Conservation (phyloP, 2,888 invertebrate genomes). For the Luffia ferchaultella region DNA sequence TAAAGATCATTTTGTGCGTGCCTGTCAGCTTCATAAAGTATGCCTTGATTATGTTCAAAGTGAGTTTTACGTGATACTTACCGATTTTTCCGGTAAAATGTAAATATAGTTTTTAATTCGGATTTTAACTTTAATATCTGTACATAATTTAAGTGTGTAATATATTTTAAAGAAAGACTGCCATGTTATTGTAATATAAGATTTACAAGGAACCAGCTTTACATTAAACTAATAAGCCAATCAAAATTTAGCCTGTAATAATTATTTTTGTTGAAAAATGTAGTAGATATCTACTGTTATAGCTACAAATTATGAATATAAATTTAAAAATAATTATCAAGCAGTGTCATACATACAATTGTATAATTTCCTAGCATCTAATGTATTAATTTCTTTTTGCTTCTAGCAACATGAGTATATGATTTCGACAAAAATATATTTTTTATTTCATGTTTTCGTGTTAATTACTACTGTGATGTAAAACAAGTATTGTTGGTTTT, state of each 20-base stretch:
- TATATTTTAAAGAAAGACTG: conserved; percentile 59
- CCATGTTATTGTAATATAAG: conserved; percentile 51
- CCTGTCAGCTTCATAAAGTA: conserved; percentile 24
- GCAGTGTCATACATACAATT: no score
- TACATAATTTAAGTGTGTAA: conserved; percentile 35
- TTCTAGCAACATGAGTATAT: no score
- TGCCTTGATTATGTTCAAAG: conserved; percentile 53
- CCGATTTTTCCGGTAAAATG: conserved; percentile 62
- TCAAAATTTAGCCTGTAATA: conserved; percentile 1
- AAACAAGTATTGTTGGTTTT: neutral
- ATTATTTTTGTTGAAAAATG: conserved; percentile 5
- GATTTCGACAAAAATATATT: no score
- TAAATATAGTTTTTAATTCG: conserved; percentile 49
- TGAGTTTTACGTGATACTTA: conserved; percentile 60
- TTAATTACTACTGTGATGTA: neutral
- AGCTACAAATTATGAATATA: no score
- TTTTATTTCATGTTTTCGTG: neutral
- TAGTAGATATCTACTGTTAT: conserved; percentile 8
- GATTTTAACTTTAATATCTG: conserved; percentile 48
- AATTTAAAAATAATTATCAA: no score
- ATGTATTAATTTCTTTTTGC: no score
- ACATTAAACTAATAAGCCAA: conserved; percentile 3
- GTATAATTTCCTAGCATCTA: no score
- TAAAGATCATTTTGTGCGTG: conserved; percentile 50
- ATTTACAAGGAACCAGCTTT: conserved; percentile 4